Conservation (phyloP, 2,888 invertebrate species). For the Lasioglossum marginatum region DNA sequence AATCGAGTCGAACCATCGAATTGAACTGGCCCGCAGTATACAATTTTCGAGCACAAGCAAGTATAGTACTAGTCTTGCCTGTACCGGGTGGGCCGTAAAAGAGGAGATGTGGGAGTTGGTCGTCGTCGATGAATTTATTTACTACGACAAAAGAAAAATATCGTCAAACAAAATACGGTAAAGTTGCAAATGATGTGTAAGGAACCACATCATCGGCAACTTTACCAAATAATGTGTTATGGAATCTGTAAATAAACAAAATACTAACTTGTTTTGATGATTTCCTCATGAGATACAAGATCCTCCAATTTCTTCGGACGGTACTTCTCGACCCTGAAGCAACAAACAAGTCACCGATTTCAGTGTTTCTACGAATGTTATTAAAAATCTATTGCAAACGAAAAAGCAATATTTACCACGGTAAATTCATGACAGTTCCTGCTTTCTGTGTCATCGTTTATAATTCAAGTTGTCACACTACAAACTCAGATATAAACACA, state of each 20-base stretch:
- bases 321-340: conserved; percentile 98
- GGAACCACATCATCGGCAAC: too few species aligned
- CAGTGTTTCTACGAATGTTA: neutral
- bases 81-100: conserved; percentile 99
- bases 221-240: neutral
- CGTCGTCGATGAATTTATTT: conserved; percentile 94
- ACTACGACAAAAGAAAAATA: conserved; percentile 85
- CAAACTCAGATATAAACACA: neutral
- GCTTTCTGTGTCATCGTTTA: conserved; percentile 47
- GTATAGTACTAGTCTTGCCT: conserved; percentile 98
- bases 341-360: conserved; percentile 5
- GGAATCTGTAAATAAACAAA: conserved; percentile 8
- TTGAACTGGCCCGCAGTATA: conserved; percentile 95
- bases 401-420: conserved; percentile 85
- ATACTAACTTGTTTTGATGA: conserved; percentile 95
- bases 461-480: neutral
- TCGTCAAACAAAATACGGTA: neutral
- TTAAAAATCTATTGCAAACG: conserved; percentile 25
- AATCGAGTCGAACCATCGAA: conserved; percentile 91
- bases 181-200: too few species aligned
- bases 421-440: conserved; percentile 85
- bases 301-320: conserved; percentile 96
- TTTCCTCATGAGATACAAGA: conserved; percentile 98
- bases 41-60: conserved; percentile 97
- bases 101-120: conserved; percentile 97